Conservation (phyloP, 2,888 invertebrate species). For the Cataglyphis livida region DNA sequence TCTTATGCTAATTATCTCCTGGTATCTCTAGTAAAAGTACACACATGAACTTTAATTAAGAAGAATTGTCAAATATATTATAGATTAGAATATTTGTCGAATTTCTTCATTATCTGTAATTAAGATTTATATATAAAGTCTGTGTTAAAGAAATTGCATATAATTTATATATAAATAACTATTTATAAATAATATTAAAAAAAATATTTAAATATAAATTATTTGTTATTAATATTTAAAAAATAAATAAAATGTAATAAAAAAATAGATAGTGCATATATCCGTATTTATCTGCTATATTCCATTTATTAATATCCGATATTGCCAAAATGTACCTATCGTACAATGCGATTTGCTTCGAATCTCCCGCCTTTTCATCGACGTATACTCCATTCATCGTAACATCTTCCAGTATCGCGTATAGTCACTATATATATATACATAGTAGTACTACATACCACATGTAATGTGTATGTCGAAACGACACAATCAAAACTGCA, state of each 20-base stretch:
- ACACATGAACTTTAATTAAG: not conserved
- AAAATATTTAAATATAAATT: not conserved
- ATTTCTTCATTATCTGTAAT: not conserved
- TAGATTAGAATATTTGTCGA: not conserved
- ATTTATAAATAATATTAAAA: not conserved
- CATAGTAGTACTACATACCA: too few species aligned
- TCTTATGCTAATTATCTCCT: not conserved
- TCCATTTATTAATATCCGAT: not conserved
- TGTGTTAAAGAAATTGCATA: not conserved
- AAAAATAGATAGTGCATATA: not conserved
- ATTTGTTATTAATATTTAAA: not conserved
- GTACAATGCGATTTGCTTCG: not conserved
- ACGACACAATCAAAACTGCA: not conserved
- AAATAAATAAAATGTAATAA: too few species aligned
- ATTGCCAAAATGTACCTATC: not conserved
- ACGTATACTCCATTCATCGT: constrained; percentile 62
- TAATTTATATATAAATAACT: too few species aligned
- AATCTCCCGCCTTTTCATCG: constrained; percentile 33
- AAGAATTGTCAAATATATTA: not conserved
- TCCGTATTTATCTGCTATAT: not conserved
- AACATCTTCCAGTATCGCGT: constrained; percentile 51
- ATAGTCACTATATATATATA: too few species aligned
- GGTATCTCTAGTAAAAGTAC: not conserved
- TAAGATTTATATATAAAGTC: not conserved
- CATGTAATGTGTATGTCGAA: not conserved